These are phyloP conservation scores for Cololabis saira DNA, from an alignment of 2,113 vertebrate genomes.

Conservation along the genomic window DNA sequence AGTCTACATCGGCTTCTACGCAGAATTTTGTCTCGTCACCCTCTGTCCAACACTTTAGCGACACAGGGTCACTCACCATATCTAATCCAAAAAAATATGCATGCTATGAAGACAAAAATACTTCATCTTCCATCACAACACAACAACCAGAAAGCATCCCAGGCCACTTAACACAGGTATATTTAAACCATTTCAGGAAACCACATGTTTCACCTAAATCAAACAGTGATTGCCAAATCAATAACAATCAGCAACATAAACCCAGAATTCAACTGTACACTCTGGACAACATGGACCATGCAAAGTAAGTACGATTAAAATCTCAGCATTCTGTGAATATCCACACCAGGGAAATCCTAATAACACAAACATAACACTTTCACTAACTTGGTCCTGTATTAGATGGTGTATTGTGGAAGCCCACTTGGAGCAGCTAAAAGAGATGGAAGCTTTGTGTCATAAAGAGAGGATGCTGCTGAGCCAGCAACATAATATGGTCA, in stretches of 20 bases:
- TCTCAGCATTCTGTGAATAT: background rate
- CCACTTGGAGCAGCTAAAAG: conserved; percentile 84
- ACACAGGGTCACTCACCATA: background rate
- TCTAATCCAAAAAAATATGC: background rate
- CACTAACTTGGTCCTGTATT: conserved; percentile 1
- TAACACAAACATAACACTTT: background rate
- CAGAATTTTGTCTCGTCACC: conserved; percentile 16
- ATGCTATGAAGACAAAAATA: background rate
- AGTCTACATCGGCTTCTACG: background rate
- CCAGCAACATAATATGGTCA: conserved; percentile 82
- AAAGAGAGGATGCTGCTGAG: conserved; percentile 84
- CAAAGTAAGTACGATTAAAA: conserved; percentile 57
- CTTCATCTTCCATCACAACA: conserved; percentile 4
- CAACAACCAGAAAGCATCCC: conserved; percentile 2
- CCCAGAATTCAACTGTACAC: conserved; percentile 15
- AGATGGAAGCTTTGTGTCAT: conserved; percentile 84
- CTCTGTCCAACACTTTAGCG: background rate
- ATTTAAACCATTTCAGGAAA: conserved; percentile 3
- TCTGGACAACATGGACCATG: conserved; percentile 19
- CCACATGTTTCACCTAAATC: conserved; percentile 10
- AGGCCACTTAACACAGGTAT: conserved; percentile 4
- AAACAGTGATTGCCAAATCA: background rate
- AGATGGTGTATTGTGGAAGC: conserved; percentile 84
- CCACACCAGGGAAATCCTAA: background rate
- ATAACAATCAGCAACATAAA: conserved; percentile 10